Percentiles rank a stretch among this genome's conserved stretches.
phyloP scores from a whole-genome alignment of 2,888 invertebrate genomes.

The Hirtodrosophila duncani region DNA sequence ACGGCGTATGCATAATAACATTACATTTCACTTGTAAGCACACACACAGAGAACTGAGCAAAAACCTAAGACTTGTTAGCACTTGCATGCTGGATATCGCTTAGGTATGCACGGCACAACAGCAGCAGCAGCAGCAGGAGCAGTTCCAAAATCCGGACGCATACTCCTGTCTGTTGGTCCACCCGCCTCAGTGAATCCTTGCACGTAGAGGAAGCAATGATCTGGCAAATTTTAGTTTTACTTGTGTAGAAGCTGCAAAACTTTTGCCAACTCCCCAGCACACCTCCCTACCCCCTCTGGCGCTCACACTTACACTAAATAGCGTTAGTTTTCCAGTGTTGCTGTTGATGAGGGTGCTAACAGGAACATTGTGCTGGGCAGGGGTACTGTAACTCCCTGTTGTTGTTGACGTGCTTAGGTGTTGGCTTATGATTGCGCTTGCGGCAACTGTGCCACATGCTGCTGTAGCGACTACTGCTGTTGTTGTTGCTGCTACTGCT shows the following conservation, averaged over 20 bases:
- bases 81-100: slow-evolving; percentile 15
- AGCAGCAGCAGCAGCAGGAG: slow-evolving; percentile 6
- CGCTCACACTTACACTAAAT: slow-evolving; percentile 57
- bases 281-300: too few species aligned
- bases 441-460: slow-evolving; percentile 44
- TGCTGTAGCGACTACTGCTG: neutral
- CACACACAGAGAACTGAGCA: slow-evolving; percentile 1
- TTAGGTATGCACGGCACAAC: slow-evolving; percentile 45
- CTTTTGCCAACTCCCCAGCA: too few species aligned
- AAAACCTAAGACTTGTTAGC: slow-evolving; percentile 6
- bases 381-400: neutral
- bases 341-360: slow-evolving; percentile 37
- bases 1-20: slow-evolving; percentile 55
- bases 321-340: slow-evolving; percentile 41
- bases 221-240: slow-evolving; percentile 69
- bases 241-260: slow-evolving; percentile 60
- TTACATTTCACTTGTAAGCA: slow-evolving; percentile 40
- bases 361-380: neutral
- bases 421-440: slow-evolving; percentile 68
- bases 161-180: slow-evolving; percentile 7
- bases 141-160: slow-evolving; percentile 31
- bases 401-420: slow-evolving; percentile 71
- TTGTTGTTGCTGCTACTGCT: slow-evolving; percentile 6
- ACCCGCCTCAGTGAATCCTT: slow-evolving; percentile 50
- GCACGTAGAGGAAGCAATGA: slow-evolving; percentile 69